phyloP scores from a whole-genome alignment of 2,113 vertebrate species.

The Gambusia affinis region DNA sequence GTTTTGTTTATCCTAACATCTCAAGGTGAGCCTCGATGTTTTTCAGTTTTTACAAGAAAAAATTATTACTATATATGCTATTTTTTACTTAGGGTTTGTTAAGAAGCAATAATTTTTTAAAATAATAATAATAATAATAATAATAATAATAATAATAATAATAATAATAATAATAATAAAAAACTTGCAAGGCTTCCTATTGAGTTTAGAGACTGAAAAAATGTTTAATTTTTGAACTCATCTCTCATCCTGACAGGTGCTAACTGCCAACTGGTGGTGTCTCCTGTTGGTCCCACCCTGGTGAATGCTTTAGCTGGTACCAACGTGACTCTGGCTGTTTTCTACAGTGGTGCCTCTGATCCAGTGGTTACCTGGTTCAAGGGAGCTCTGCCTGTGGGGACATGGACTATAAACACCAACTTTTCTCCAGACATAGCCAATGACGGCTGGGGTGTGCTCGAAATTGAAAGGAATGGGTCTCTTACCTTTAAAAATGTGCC shows the following conservation, averaged over 20 bases:
- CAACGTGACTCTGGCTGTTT: constrained; percentile 68
- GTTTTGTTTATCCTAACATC: constrained; percentile 23
- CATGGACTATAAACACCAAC: constrained; percentile 47
- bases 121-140: no score
- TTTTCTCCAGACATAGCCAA: constrained; percentile 23
- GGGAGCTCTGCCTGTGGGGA: constrained; percentile 41
- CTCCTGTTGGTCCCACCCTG: constrained; percentile 6
- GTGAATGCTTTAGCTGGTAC: constrained; percentile 47
- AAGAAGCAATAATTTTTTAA: neutral
- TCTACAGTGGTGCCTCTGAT: constrained; percentile 45
- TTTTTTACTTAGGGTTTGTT: neutral
- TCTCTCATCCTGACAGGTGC: constrained; percentile 43
- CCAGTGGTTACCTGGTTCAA: constrained; percentile 68
- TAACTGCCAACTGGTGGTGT: constrained; percentile 45
- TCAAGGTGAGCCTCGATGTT: constrained; percentile 45
- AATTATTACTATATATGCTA: neutral
- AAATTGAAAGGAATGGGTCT: constrained; percentile 54
- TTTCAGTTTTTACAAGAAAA: neutral
- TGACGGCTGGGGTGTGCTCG: constrained; percentile 17
- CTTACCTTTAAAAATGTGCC: constrained; percentile 65
- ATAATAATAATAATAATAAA: no score
- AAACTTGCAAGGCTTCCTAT: no score
- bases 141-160: no score
- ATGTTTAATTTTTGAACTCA: neutral
- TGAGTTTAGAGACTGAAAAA: neutral